Evolutionary conservation across 2,888 invertebrate species (phyloP), one percentile per base, ranked within the genome.

Genomic region (Isoperla grammatica): DNA sequence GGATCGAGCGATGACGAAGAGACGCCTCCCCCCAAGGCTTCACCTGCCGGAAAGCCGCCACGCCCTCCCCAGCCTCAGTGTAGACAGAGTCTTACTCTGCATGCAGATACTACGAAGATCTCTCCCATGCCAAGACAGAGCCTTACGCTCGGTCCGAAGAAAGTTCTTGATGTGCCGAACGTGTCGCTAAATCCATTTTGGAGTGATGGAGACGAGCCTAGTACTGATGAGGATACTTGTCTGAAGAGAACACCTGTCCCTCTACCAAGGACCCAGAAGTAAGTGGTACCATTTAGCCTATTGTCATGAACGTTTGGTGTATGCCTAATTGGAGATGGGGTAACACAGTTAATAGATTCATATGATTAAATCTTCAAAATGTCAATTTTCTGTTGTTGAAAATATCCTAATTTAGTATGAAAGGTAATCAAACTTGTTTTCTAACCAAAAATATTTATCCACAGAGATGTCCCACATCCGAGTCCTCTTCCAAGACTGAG

Each of bases 181-280:
- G 76, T 78, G 43, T 78, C 72, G 67, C 69, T 79, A 15, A 89
- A 88, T 78, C 89, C 89, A 0, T 89, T 90, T 71, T 85, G 83
- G 79, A 85, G 83, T 63, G 87, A 86, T 67, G 84, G 81, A 29
- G 87, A 87, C 66, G 85, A 85, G 65, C 81, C 81, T 35, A 78
- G 79, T 5, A 77, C 79, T 29, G 82, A 82, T 56, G 79, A 80
- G 61, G 78, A 78, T 2, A 8, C 17, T n/a, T 6, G n/a, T 11
- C 63, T 40, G 57, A 55, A 62, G 9, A 66, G 57, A 17, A 63
- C 66, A 4, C 79, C 80, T 2, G 71, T 78, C 55, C 79, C 79
- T 19, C 76, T 73, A 67, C 80, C 80, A 17, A 71, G 80, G 68
- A 72, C 69, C 9, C 68, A 73, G 43, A 76, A 72, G 78, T 79